Base-by-base conservation (phyloP, 2,113 vertebrate species). In the Cyrtonyx montezumae region DNA sequence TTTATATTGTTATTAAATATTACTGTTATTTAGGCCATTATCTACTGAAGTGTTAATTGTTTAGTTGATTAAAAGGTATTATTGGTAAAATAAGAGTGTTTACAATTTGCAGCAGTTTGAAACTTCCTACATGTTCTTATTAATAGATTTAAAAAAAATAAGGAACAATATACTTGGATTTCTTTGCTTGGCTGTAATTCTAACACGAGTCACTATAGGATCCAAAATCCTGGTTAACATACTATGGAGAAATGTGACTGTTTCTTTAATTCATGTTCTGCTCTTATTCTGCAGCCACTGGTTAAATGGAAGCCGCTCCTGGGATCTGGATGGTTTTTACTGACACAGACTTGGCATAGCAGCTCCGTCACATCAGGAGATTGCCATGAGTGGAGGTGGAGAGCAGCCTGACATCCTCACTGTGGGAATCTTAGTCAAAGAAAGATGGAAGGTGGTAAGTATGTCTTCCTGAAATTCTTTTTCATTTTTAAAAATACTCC, bases 401-500 rank as follows among this genome's bases (percentile, higher is more conserved):
- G 99, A 99, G 96, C 99, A 99, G 96, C 97, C 98, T 49, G 99
- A 99, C 97, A 99, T 99, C 97, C 99, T 99, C 80, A 99, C 97
- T 91, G 98, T 99, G 95, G 98, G 99, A 96, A 98, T 98, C 90
- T 95, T 99, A 94, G 99, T 99, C 91, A 99, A 99, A 97, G 99
- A 99, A 96, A 98, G 99, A 99, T 99, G 99, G 99, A 99, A 99
- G 98, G 99, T 99, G 98, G 99, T 99, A 91, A 98, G 99, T 98
- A 85, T 84, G 40, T 71, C 36, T 79, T 84, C 18, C 34, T 79
- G 55, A 28, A 37, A 18, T 43, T 53, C 22, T 22, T n/a, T 22
- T 25, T 83, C 25, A 67, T 66, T 62, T 82, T 66, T 42, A 58
- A 81, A 84, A 40, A 28, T 40, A 18, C 26, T 63, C 25, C 53